Percentiles rank a stretch among this genome's conserved stretches.
Conservation (phyloP, 2,797 vertebrate genomes). For the Sciaenops ocellatus region DNA sequence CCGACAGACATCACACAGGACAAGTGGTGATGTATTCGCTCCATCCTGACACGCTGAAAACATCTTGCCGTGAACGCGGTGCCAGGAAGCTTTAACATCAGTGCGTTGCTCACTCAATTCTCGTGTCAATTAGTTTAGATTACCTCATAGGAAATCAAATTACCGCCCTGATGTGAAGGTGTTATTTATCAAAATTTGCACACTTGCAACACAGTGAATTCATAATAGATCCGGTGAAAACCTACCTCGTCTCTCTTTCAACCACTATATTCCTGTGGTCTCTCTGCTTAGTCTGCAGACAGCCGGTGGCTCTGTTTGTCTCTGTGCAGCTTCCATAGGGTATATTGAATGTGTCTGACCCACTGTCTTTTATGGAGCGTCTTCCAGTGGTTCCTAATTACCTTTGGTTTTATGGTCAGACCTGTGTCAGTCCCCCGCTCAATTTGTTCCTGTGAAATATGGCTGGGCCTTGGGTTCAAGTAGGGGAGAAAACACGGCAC, state of each 20-base stretch:
- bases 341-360: constrained; percentile 74
- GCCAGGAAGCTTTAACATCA: constrained; percentile 65
- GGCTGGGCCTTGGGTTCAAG: constrained; percentile 83
- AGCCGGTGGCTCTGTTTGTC: constrained; percentile 45
- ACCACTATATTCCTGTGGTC: constrained; percentile 43
- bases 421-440: constrained; percentile 75
- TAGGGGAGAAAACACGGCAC: constrained; percentile 79
- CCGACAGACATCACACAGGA: constrained; percentile 40
- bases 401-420: constrained; percentile 82
- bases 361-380: constrained; percentile 74
- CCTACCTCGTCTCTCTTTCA: constrained; percentile 36
- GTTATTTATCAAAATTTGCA: constrained; percentile 77
- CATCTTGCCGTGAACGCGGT: constrained; percentile 42
- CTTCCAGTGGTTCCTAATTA: constrained; percentile 82
- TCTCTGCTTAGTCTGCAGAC: constrained; percentile 33
- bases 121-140: constrained; percentile 76
- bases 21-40: constrained; percentile 46
- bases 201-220: constrained; percentile 66
- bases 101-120: constrained; percentile 57
- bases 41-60: constrained; percentile 35
- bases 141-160: constrained; percentile 76
- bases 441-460: constrained; percentile 85
- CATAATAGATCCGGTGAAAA: constrained; percentile 53
- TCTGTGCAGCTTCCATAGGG: constrained; percentile 36
- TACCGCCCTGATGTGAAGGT: constrained; percentile 66